A percentile compares a stretch with the other conserved stretches of the same genome.
Conservation (phyloP, 2,888 invertebrate species). For the Tachina grossa region DNA sequence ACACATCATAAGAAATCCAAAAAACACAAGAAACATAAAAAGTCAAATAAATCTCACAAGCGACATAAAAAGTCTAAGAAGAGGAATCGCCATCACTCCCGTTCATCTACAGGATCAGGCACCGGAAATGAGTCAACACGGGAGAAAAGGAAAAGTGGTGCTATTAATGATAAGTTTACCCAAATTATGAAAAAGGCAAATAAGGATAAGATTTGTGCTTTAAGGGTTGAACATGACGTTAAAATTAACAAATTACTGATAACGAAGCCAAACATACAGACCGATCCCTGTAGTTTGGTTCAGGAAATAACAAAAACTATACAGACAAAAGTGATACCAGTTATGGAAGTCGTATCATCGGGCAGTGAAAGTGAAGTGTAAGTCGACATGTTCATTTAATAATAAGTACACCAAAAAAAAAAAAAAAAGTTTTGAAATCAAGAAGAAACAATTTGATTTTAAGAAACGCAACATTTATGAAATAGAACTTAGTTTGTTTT, state of each 20-base stretch:
- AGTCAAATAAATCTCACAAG: slow-evolving; percentile 84
- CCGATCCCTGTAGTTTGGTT: slow-evolving; percentile 83
- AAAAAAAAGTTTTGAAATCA: too few relatives aligned
- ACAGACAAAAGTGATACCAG: slow-evolving; percentile 80
- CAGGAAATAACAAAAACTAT: slow-evolving; percentile 83
- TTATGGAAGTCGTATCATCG: slow-evolving; percentile 87
- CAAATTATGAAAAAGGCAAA: slow-evolving; percentile 81
- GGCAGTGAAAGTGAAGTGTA: slow-evolving; percentile 86
- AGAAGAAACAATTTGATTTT: too few relatives aligned
- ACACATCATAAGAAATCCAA: slow-evolving; percentile 83
- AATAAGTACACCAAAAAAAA: too few relatives aligned
- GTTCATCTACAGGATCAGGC: slow-evolving; percentile 78
- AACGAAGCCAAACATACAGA: slow-evolving; percentile 79
- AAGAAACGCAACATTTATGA: too few relatives aligned
- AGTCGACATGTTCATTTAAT: slow-evolving; percentile 60
- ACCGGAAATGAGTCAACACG: slow-evolving; percentile 71
- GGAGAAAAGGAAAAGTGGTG: slow-evolving; percentile 77
- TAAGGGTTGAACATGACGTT: slow-evolving; percentile 75
- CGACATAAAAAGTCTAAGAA: slow-evolving; percentile 86
- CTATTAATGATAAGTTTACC: slow-evolving; percentile 80
- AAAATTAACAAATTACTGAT: slow-evolving; percentile 78
- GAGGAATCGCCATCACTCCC: slow-evolving; percentile 80
- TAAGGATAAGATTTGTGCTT: slow-evolving; percentile 74
- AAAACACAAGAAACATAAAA: slow-evolving; percentile 88
- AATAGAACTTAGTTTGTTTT: too few relatives aligned